Conservation (phyloP, 2,888 invertebrate species). For the Pantelozetes paolii region DNA sequence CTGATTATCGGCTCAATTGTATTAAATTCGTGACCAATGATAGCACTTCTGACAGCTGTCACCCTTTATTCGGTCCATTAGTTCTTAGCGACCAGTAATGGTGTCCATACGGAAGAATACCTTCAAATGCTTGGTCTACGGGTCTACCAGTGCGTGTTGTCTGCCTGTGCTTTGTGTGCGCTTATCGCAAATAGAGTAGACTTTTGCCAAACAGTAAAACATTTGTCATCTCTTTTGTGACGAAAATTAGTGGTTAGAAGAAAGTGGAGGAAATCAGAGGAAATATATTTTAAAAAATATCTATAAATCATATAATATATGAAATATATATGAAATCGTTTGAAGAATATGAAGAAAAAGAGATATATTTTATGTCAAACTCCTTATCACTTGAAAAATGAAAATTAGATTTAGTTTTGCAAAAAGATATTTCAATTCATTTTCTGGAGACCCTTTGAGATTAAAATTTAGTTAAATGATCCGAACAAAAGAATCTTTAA, state of each 20-base stretch:
- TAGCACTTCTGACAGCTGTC: conserved; percentile 35
- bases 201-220: background rate
- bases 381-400: background rate
- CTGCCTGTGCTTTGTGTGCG: background rate
- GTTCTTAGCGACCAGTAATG: conserved; percentile 19
- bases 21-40: conserved; percentile 18
- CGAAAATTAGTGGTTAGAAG: background rate
- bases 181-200: background rate
- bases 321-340: background rate
- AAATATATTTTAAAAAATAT: background rate
- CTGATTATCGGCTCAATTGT: conserved; percentile 29
- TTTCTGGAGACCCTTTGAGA: conserved; percentile 6
- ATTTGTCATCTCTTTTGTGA: background rate
- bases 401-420: background rate
- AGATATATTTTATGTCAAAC: background rate
- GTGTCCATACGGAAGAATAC: conserved; percentile 11
- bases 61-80: conserved; percentile 28
- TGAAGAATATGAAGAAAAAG: background rate
- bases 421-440: background rate
- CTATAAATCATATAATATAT: too few relatives aligned
- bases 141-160: background rate
- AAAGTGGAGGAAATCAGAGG: background rate
- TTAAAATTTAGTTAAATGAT: conserved; percentile 5
- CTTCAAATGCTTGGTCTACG: background rate
- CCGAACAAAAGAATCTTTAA: background rate